Evolutionary conservation across 2,888 invertebrate genomes (phyloP), one percentile per base, ranked within the genome.

Genomic region (Thereva nobilitata): DNA sequence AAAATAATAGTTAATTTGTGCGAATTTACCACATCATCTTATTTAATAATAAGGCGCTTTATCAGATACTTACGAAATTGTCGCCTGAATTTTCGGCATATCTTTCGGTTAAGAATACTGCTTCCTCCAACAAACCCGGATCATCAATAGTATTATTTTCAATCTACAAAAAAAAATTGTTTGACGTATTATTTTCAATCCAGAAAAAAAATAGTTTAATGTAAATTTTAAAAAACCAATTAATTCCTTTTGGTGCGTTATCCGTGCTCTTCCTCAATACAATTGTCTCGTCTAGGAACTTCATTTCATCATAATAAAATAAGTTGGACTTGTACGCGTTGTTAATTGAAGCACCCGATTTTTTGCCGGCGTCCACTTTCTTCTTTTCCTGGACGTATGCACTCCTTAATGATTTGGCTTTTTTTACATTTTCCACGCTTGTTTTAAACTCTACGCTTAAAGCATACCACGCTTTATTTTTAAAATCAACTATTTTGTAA

Each of bases 261-360:
- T 23, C 23, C 10, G 5, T 47, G 10, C 10, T 12, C 47, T 47
- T 6, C 47, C 47, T 7, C 47, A 23, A 5, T 23, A 50, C 34
- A 8, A 50, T 50, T 2, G 50, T 6, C 4, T 23, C 5, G 35
- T 50, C 50, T 12, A 50, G 23, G 35, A 50, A 50, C 35, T 23
- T 50, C 50, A 50, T 50, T 1, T 50, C n/a, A n/a, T 50, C 23
- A 50, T 4, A 50, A 23, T 35, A 50, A 50, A 50, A 50, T 5
- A 50, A 10, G 7, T 4, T 34, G 3, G 34, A 5, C 35, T 2
- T 5, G 4, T 50, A 23, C 4, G 9, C 1, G 4, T 34, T 5
- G 35, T 50, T 4, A 5, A 5, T 9, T 10, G 8, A 47, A 5
- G 50, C 4, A 1, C 10, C 50, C 5, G 34, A 12, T 4, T 50